phyloP scores from a whole-genome alignment of 2,888 invertebrate species.

The Ormia ochracea region DNA sequence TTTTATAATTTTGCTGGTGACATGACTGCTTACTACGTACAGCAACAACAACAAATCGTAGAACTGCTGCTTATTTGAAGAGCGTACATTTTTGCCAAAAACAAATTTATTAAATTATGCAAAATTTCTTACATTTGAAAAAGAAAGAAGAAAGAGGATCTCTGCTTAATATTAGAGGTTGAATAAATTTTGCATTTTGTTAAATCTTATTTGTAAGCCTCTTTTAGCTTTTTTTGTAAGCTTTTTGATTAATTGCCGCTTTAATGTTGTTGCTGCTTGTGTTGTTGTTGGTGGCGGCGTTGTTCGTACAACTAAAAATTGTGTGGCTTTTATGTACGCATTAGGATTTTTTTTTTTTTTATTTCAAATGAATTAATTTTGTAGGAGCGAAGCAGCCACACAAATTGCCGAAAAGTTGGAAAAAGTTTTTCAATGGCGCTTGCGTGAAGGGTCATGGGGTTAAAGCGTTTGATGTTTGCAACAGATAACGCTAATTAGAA shows the following conservation, averaged over 20 bases:
- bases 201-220: slow-evolving; percentile 20
- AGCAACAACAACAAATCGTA: neutral
- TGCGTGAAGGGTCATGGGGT: slow-evolving; percentile 5
- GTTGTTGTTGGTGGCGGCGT: neutral
- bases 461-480: slow-evolving; percentile 16
- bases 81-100: neutral
- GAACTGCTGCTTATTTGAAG: slow-evolving; percentile 1
- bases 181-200: slow-evolving; percentile 27
- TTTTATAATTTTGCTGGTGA: slow-evolving; percentile 22
- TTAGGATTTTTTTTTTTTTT: neutral
- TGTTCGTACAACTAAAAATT: slow-evolving; percentile 3
- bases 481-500: slow-evolving; percentile 17
- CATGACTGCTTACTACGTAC: slow-evolving; percentile 22
- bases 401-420: neutral
- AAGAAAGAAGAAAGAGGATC: neutral
- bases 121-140: neutral
- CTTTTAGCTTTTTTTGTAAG: too few species aligned
- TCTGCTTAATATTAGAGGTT: neutral
- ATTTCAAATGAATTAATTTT: slow-evolving; percentile 13
- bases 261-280: slow-evolving; percentile 21
- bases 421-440: neutral
- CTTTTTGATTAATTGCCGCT: slow-evolving; percentile 50
- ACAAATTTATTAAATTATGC: neutral
- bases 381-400: neutral
- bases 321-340: neutral